These are phyloP conservation scores for Spilarctia lutea DNA, from an alignment of 2,888 invertebrate species.

Conservation along the genomic window DNA sequence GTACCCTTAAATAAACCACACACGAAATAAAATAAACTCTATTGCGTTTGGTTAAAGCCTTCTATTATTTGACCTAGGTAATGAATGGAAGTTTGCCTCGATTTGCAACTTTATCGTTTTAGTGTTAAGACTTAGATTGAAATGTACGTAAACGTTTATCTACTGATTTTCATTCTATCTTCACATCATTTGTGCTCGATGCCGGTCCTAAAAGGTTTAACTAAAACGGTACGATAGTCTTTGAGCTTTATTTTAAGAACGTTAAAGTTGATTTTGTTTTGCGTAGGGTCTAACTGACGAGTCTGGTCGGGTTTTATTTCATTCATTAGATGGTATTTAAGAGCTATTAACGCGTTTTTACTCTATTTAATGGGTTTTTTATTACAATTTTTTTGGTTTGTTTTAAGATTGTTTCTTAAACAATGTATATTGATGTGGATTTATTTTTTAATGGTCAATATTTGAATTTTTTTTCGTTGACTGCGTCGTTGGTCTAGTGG, in stretches of 20 bases:
- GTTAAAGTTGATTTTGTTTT: constrained; percentile 45
- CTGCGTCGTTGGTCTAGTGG: too few species aligned
- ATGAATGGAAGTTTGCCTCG: constrained; percentile 23
- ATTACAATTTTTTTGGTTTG: neutral
- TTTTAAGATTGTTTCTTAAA: constrained; percentile 1
- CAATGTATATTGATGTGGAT: neutral
- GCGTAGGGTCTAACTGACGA: constrained; percentile 45
- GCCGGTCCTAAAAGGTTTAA: constrained; percentile 56
- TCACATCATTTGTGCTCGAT: constrained; percentile 69
- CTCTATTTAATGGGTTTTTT: constrained; percentile 24
- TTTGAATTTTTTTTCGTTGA: too few species aligned
- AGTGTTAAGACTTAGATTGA: constrained; percentile 62
- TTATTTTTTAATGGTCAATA: neutral
- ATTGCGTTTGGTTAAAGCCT: constrained; percentile 44
- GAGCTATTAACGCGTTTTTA: constrained; percentile 62
- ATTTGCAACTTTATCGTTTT: constrained; percentile 51
- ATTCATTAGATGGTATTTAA: constrained; percentile 73
- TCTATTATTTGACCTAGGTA: constrained; percentile 42
- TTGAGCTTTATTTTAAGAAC: constrained; percentile 38
- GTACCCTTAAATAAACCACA: constrained; percentile 63
- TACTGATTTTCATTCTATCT: constrained; percentile 75
- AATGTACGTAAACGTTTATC: constrained; percentile 60
- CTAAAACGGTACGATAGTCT: constrained; percentile 30
- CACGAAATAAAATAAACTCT: constrained; percentile 60
- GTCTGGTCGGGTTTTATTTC: constrained; percentile 59